These are phyloP conservation scores for Atrichornis clamosus DNA, from an alignment of 2,113 vertebrate genomes.

Conservation along the genomic window DNA sequence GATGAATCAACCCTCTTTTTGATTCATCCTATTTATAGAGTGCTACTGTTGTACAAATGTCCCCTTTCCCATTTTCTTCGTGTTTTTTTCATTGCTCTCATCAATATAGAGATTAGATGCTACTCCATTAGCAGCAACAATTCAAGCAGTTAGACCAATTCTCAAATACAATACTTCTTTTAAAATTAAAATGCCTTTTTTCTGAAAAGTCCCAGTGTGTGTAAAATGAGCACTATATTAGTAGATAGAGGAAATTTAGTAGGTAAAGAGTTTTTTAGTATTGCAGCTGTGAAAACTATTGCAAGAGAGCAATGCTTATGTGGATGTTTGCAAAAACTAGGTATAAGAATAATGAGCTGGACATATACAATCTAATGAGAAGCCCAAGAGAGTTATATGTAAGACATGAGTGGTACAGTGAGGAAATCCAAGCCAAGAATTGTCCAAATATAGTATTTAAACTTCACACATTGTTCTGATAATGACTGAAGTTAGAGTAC, in stretches of 20 bases:
- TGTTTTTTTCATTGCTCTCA: not conserved
- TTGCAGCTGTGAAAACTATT: not conserved
- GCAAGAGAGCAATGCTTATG: not conserved
- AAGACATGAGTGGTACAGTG: not conserved
- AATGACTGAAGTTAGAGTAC: not conserved
- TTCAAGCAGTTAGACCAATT: not conserved
- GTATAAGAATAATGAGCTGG: not conserved
- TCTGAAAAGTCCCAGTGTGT: not conserved
- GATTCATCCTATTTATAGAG: not conserved
- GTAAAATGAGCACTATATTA: not conserved
- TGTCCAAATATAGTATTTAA: not conserved
- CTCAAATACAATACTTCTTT: not conserved
- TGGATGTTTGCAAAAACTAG: not conserved
- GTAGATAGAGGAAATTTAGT: not conserved
- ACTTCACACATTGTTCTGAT: not conserved
- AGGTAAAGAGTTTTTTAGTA: not conserved
- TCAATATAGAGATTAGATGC: not conserved
- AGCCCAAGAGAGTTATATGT: fast-evolving
- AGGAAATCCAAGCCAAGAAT: not conserved
- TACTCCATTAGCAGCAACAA: not conserved
- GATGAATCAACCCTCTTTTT: not conserved
- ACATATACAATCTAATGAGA: not conserved
- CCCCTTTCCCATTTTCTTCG: not conserved
- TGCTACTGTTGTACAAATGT: not conserved
- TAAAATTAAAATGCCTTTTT: not conserved